These are phyloP conservation scores for Colius striatus DNA, from an alignment of 2,113 vertebrate species.

Conservation along the genomic window DNA sequence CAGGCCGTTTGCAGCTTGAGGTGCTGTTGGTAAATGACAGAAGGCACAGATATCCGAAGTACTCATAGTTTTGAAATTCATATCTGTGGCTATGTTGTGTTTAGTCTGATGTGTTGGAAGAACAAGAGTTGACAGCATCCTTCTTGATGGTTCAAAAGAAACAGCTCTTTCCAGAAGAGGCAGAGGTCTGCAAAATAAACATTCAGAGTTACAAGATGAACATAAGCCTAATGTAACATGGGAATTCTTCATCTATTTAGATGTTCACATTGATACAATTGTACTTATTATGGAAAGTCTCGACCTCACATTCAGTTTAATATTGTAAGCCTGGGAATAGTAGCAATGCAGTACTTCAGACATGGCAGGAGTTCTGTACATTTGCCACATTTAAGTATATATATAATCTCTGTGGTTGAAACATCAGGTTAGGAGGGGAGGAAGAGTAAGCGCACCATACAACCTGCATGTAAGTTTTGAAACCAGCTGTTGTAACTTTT, in stretches of 20 bases:
- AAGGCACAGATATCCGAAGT: neutral
- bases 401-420: neutral
- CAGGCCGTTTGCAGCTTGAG: neutral
- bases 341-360: neutral
- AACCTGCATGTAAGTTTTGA: neutral
- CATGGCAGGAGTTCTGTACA: neutral
- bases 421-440: neutral
- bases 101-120: neutral
- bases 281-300: neutral
- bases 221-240: neutral
- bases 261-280: neutral
- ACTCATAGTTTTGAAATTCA: neutral
- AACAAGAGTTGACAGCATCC: neutral
- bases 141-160: neutral
- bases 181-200: neutral
- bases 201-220: neutral
- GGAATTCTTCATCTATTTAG: slow-evolving; percentile 5
- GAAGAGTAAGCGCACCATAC: neutral
- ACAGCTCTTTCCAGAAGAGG: neutral
- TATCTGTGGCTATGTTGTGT: neutral
- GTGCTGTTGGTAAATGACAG: neutral
- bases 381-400: neutral
- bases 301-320: neutral
- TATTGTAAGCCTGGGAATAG: neutral
- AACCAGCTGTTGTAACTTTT: neutral